Percentiles rank a stretch among this genome's conserved stretches.
phyloP scores from a whole-genome alignment of 2,888 invertebrate genomes.

The Drosophila macrothrix region DNA sequence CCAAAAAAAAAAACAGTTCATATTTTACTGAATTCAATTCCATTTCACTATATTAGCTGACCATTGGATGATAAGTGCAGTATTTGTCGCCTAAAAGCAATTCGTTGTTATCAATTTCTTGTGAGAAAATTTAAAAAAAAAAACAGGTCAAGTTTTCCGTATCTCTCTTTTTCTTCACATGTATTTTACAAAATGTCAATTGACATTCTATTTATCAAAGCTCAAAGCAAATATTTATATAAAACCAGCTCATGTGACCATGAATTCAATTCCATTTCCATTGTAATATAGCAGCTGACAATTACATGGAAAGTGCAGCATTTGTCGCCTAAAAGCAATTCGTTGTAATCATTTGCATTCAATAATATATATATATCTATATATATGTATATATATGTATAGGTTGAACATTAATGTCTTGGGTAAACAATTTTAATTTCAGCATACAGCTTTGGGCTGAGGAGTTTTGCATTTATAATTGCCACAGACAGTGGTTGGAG shows the following conservation, averaged over 20 bases:
- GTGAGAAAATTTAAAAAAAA: not conserved
- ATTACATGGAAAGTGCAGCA: slow-evolving; percentile 45
- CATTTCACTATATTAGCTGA: not conserved
- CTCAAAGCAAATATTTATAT: not conserved
- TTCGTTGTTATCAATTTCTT: slow-evolving; percentile 63
- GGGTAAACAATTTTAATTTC: slow-evolving; percentile 79
- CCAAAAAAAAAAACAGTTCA: not conserved
- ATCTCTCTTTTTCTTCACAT: not conserved
- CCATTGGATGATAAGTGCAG: slow-evolving; percentile 39
- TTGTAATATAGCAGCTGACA: slow-evolving; percentile 2
- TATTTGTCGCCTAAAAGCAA: slow-evolving; percentile 73
- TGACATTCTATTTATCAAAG: not conserved
- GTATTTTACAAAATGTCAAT: not conserved
- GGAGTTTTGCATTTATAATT: slow-evolving; percentile 67
- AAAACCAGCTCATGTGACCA: not conserved
- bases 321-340: slow-evolving; percentile 76
- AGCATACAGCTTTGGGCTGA: slow-evolving; percentile 30
- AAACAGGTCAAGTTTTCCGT: not conserved
- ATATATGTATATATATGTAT: slow-evolving; percentile 17
- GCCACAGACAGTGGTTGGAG: slow-evolving; percentile 20
- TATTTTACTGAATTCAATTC: not conserved
- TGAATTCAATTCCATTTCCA: not conserved
- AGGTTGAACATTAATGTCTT: slow-evolving; percentile 69
- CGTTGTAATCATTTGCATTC: slow-evolving; percentile 59
- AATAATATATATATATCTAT: slow-evolving; percentile 16